Conservation (phyloP, 1,140 invertebrate species). For the Marisa cornuarietis region DNA sequence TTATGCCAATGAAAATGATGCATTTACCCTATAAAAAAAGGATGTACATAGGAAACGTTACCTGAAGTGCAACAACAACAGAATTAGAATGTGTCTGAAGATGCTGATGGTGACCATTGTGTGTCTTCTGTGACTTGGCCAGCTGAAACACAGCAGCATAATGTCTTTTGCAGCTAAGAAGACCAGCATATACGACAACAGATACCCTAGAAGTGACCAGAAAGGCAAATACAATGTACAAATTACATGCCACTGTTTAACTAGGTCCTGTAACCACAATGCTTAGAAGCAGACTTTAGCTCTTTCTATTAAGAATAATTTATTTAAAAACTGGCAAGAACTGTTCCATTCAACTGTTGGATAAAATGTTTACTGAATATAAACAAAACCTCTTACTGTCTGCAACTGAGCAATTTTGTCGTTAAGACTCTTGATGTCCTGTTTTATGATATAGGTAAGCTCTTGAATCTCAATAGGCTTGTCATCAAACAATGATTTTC, state of each 20-base stretch:
- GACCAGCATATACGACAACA: neutral
- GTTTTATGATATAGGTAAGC: conserved; percentile 96
- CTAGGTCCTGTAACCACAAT: too few species aligned
- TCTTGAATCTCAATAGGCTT: conserved; percentile 93
- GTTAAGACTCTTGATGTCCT: conserved; percentile 93
- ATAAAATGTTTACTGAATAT: too few species aligned
- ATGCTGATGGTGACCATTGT: conserved; percentile 82
- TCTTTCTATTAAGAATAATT: too few species aligned
- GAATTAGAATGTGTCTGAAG: conserved; percentile 95
- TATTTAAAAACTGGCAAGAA: too few species aligned
- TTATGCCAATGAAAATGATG: too few species aligned
- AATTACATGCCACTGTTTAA: neutral
- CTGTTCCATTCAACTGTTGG: too few species aligned
- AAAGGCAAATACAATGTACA: neutral
- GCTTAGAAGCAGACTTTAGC: too few species aligned
- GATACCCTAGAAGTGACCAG: neutral
- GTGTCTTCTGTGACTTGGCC: conserved; percentile 59
- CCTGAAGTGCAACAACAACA: conserved; percentile 74
- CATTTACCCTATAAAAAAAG: too few species aligned
- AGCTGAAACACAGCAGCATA: conserved; percentile 52
- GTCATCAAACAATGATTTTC: conserved; percentile 97
- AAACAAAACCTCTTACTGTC: conserved; percentile 49
- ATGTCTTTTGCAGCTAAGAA: neutral
- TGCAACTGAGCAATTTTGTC: conserved; percentile 86
- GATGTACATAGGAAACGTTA: conserved; percentile 18